Conservation (phyloP, 1,140 invertebrate species). For the Polyergus mexicanus region DNA sequence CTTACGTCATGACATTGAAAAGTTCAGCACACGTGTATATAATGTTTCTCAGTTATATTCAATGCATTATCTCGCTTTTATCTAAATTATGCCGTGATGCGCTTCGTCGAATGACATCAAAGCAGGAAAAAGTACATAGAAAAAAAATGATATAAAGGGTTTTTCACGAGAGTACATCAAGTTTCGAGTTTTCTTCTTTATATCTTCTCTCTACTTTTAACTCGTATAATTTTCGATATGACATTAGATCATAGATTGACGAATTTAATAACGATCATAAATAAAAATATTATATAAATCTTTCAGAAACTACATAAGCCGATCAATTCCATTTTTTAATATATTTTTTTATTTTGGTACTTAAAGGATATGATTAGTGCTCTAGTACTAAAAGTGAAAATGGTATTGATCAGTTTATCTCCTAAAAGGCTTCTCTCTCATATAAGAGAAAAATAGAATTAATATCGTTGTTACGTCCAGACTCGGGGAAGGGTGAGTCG, state of each 20-base stretch:
- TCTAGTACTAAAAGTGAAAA: no score
- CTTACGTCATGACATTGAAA: background rate
- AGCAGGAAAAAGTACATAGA: background rate
- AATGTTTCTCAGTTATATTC: slow-evolving; percentile 34
- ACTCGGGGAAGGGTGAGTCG: no score
- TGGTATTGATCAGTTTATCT: no score
- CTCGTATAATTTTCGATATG: background rate
- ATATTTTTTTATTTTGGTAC: no score
- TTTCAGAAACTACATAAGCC: background rate
- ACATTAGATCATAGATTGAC: background rate
- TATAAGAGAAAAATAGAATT: no score
- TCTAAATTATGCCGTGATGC: background rate
- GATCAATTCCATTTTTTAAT: no score
- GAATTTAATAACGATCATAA: background rate
- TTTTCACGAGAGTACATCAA: background rate
- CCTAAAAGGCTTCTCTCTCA: no score
- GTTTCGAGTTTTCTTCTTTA: background rate
- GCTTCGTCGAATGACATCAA: background rate
- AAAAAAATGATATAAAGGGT: background rate
- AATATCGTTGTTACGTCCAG: no score
- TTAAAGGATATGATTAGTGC: no score
- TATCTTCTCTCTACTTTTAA: background rate
- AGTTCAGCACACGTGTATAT: slow-evolving; percentile 13
- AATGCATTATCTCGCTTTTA: slow-evolving; percentile 42
- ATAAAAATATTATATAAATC: background rate